Conservation (phyloP, 2,113 vertebrate species). For the Bolborhynchus lineola region DNA sequence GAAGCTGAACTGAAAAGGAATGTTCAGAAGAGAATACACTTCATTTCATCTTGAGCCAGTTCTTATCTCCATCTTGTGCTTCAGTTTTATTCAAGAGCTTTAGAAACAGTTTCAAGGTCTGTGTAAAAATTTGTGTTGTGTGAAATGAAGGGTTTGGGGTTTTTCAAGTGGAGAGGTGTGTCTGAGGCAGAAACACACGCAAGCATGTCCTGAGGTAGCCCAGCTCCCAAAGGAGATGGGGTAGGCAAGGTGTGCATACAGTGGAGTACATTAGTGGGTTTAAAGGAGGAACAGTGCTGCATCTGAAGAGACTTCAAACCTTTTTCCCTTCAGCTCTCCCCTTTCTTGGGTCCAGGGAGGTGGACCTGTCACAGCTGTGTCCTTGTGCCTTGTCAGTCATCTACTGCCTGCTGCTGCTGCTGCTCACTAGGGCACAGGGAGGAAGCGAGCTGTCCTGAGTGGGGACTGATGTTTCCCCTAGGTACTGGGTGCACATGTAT, state of each 20-base stretch:
- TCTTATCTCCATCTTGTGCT: not conserved
- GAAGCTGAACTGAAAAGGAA: not conserved
- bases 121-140: not conserved
- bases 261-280: not conserved
- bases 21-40: not conserved
- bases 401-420: not conserved
- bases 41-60: not conserved
- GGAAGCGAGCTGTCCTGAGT: not conserved
- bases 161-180: not conserved
- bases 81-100: not conserved
- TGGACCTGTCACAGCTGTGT: not conserved
- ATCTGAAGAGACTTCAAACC: rapidly evolving
- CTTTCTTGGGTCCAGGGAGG: too few species aligned
- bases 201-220: rapidly evolving
- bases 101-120: not conserved
- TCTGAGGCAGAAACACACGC: too few species aligned
- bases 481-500: not conserved
- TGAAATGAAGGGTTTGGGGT: not conserved
- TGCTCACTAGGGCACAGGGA: not conserved
- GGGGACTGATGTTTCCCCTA: not conserved
- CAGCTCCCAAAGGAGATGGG: not conserved
- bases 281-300: too few species aligned
- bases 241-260: not conserved
- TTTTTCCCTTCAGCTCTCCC: not conserved
- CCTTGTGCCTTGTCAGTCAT: not conserved